Evolutionary conservation across 2,888 invertebrate genomes (phyloP).

Genomic region (Acanthosepion esculentum): DNA sequence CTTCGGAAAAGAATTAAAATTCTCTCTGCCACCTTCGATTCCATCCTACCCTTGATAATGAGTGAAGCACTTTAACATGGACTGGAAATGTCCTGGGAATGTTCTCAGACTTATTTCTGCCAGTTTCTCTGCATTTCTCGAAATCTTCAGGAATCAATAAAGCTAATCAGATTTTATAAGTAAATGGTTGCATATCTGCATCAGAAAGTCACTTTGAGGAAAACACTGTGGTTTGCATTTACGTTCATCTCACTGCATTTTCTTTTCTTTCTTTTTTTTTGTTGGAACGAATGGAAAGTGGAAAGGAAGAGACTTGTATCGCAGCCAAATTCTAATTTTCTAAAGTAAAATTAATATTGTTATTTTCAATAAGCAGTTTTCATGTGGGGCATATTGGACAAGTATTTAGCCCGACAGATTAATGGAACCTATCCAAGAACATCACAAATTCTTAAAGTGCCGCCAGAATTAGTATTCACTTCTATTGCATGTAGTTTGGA

Average conservation of each 20-base stretch:
- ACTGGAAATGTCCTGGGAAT: neutral
- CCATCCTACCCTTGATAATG: neutral
- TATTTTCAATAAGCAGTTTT: slow-evolving; percentile 15
- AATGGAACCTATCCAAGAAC: neutral
- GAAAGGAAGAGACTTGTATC: neutral
- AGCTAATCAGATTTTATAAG: neutral
- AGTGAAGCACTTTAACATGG: neutral
- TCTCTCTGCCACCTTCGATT: neutral
- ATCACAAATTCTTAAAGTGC: neutral
- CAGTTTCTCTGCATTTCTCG: neutral
- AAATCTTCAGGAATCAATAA: neutral
- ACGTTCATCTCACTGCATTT: neutral
- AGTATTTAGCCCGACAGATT: neutral
- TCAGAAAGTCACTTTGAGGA: neutral
- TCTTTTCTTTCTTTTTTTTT: neutral
- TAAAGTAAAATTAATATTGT: slow-evolving; percentile 22
- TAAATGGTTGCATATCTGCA: neutral
- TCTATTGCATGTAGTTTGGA: neutral
- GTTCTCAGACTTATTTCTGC: neutral
- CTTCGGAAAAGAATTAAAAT: neutral
- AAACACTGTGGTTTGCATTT: neutral
- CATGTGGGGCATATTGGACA: neutral
- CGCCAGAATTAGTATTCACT: neutral
- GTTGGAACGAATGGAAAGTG: neutral
- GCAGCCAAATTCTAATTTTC: neutral